Evolutionary conservation across 2,888 invertebrate genomes (phyloP).

Genomic region (Tuta absoluta): DNA sequence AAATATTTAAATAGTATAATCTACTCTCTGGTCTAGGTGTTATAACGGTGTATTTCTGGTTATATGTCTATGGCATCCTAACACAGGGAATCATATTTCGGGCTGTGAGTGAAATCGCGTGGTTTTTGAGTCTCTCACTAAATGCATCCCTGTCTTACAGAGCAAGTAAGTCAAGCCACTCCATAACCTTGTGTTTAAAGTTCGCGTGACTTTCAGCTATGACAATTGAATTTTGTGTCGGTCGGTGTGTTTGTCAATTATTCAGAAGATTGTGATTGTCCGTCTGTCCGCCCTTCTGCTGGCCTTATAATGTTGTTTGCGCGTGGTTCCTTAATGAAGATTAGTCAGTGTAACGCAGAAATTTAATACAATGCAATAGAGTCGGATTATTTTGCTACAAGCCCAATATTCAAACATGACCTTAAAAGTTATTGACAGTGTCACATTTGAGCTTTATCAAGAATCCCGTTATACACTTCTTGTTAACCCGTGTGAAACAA

Average conservation of each 20-base stretch:
- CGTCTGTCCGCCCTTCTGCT: slow-evolving; percentile 32
- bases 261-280: slow-evolving; percentile 44
- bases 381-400: background rate
- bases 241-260: slow-evolving; percentile 45
- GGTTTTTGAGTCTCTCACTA: background rate
- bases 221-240: slow-evolving; percentile 59
- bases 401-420: too few species aligned
- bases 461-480: background rate
- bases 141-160: slow-evolving; percentile 5
- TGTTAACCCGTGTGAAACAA: slow-evolving; percentile 16
- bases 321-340: background rate
- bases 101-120: background rate
- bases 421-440: background rate
- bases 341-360: slow-evolving; percentile 4
- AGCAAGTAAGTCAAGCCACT: slow-evolving; percentile 36
- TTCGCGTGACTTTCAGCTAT: slow-evolving; percentile 68
- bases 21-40: too few species aligned
- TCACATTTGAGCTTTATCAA: background rate
- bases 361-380: background rate
- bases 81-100: too few species aligned
- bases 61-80: too few species aligned
- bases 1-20: too few species aligned
- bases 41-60: too few species aligned
- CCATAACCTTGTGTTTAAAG: slow-evolving; percentile 47
- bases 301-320: slow-evolving; percentile 9